phyloP scores from a whole-genome alignment of 2,888 invertebrate genomes.

The Scaptomyza flava region DNA sequence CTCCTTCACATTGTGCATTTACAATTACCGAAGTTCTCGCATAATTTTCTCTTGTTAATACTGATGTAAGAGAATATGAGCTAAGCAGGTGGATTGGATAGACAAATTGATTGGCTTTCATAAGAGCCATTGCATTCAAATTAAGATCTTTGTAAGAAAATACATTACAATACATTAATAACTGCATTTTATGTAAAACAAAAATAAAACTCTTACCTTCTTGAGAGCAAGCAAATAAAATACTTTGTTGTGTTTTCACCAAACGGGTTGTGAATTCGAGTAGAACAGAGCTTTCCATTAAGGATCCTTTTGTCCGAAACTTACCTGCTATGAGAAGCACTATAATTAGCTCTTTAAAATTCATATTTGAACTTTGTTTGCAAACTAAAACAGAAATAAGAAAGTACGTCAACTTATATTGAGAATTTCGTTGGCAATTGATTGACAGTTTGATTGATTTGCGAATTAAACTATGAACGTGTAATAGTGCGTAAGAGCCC shows the following conservation, averaged over 20 bases:
- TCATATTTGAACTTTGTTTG: slow-evolving; percentile 26
- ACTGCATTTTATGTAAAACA: not conserved
- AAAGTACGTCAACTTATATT: slow-evolving; percentile 31
- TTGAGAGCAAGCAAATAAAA: slow-evolving; percentile 68
- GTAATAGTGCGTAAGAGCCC: slow-evolving; percentile 10
- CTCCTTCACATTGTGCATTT: slow-evolving; percentile 63
- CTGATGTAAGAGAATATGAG: slow-evolving; percentile 37
- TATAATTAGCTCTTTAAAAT: not conserved
- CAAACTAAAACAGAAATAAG: not conserved
- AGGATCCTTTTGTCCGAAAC: not conserved
- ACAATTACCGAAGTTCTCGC: slow-evolving; percentile 71
- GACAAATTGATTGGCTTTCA: slow-evolving; percentile 60
- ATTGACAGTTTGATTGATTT: slow-evolving; percentile 52
- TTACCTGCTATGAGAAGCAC: slow-evolving; percentile 10
- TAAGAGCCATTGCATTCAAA: slow-evolving; percentile 32
- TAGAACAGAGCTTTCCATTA: slow-evolving; percentile 51
- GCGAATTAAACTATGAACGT: slow-evolving; percentile 29
- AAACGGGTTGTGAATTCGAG: slow-evolving; percentile 60
- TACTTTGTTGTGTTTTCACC: slow-evolving; percentile 57
- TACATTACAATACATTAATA: not conserved
- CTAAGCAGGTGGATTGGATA: slow-evolving; percentile 50
- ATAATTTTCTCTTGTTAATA: slow-evolving; percentile 58
- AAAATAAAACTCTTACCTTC: slow-evolving; percentile 50
- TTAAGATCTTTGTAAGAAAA: slow-evolving; percentile 37
- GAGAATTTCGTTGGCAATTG: slow-evolving; percentile 9